These are phyloP conservation scores for Trogon surrucura DNA, from an alignment of 2,113 vertebrate genomes.

Conservation along the genomic window DNA sequence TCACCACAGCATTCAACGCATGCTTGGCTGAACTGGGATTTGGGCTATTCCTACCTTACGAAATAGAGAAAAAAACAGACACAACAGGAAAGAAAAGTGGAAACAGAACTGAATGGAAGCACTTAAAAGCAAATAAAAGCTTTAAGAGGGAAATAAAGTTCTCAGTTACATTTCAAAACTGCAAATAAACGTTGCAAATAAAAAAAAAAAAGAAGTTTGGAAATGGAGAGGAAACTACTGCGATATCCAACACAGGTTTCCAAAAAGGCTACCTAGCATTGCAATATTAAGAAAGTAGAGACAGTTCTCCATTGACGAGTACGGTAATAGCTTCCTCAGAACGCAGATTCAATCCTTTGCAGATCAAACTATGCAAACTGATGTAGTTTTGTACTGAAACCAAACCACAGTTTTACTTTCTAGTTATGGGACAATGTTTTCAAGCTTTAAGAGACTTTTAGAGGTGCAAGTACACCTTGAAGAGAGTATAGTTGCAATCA, in stretches of 20 bases:
- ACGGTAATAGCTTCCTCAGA: neutral
- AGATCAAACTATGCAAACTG: neutral
- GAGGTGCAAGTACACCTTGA: neutral
- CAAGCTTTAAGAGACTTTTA: neutral
- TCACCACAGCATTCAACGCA: neutral
- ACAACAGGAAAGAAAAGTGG: neutral
- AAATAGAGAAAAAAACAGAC: neutral
- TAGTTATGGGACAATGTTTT: neutral
- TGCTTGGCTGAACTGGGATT: neutral
- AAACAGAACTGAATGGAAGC: neutral
- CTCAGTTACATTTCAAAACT: neutral
- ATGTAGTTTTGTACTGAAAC: neutral
- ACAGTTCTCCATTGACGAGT: neutral
- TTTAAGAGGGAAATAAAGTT: neutral
- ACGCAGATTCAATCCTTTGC: neutral
- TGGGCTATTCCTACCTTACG: neutral
- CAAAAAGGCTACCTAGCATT: neutral
- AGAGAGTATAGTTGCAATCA: neutral
- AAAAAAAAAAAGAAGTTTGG: neutral
- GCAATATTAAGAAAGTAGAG: neutral
- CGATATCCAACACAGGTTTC: neutral
- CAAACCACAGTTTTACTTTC: neutral
- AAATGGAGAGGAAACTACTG: neutral
- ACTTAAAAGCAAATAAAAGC: neutral
- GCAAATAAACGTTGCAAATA: neutral